Evolutionary conservation across 2,797 vertebrate species (phyloP), one percentile per base, ranked within the genome.

Genomic region (Chanos chanos): DNA sequence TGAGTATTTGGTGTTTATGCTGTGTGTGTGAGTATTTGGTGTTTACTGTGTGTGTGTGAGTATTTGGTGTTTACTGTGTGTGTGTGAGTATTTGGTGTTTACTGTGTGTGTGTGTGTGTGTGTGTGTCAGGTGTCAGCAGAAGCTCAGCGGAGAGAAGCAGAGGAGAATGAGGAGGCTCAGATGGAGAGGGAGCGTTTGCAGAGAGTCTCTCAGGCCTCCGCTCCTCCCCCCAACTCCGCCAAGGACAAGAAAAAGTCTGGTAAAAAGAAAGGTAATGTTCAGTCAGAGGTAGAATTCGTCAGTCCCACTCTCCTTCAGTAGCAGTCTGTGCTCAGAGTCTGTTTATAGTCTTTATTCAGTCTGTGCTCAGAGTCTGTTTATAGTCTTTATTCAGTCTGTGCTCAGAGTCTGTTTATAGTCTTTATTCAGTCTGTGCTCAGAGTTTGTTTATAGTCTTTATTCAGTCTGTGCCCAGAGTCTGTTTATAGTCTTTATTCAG

Each of bases 191-290:
- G 85, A 87, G 34, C 78, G 66, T 5, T 28, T 1, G 7, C 51
- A 76, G 24, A 83, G 82, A 61, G 36, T 69, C 50, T 71, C 81
- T 10, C 75, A 73, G 31, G 37, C n/a, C 7, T 18, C 77, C 0
- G 8, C 25, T n/a, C 34, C 24, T 24, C 66, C 41, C 37, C 78
- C 73, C 37, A 72, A 73, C 62, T 65, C 58, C 1, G 37, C 31
- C 28, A 79, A 64, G n/a, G 79, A 71, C 27, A 88, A 86, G 70
- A 89, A 78, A 44, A 77, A 73, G 41, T 21, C 73, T 31, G 44
- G 72, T 36, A 90, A 90, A 77, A 80, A 77, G 67, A 91, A 89
- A 92, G 90, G 92, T 87, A 18, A 24, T 8, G n/a, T 18, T 2
- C 0, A n/a, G n/a, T n/a, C n/a, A n/a, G n/a, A n/a, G n/a, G n/a